Conservation (phyloP, 2,113 vertebrate species). For the Ellobius talpinus region DNA sequence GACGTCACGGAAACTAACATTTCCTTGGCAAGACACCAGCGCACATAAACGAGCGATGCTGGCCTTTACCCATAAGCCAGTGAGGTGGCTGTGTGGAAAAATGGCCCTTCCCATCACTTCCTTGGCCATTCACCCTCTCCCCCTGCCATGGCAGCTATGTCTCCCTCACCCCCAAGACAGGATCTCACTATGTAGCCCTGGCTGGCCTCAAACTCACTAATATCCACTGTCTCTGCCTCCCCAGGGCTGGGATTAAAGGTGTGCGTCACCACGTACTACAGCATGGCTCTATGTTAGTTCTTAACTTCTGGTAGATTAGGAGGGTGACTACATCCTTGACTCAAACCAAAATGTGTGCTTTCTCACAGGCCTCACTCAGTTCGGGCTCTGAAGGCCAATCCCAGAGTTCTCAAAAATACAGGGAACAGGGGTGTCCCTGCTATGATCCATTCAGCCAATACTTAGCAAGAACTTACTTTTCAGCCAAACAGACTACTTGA, state of each 20-base stretch:
- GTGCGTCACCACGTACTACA: background rate
- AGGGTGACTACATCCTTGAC: background rate
- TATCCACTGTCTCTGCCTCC: background rate
- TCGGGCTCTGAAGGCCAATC: background rate
- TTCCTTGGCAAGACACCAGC: background rate
- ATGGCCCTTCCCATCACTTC: background rate
- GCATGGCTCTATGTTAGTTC: background rate
- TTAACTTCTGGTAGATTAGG: background rate
- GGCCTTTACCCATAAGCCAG: background rate
- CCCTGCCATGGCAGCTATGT: background rate
- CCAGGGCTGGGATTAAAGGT: background rate
- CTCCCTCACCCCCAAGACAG: background rate
- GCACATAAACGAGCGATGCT: fast-evolving
- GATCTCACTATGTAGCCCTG: background rate
- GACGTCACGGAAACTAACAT: background rate
- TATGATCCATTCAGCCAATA: background rate
- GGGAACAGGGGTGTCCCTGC: background rate
- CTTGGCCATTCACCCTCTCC: background rate
- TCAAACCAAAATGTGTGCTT: background rate
- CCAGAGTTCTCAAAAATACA: background rate
- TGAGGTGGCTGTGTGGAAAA: fast-evolving
- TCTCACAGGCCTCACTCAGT: background rate
- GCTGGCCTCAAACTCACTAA: background rate
- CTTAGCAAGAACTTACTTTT: background rate
- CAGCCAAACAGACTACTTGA: background rate